These are phyloP conservation scores for Muscicapa adusta DNA, from an alignment of 2,113 vertebrate species.

Conservation along the genomic window DNA sequence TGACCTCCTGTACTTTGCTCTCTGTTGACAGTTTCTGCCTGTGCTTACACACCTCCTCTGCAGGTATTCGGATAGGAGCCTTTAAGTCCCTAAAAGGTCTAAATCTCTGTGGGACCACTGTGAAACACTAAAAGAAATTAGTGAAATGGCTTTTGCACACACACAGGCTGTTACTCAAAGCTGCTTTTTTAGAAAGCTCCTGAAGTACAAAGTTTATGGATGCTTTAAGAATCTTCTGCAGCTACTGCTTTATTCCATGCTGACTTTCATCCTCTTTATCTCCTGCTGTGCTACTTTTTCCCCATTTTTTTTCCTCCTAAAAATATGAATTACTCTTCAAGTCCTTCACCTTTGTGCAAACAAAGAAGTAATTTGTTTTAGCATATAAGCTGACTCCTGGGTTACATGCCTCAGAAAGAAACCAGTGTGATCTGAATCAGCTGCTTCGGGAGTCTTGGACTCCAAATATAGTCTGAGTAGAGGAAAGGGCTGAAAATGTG, in stretches of 20 bases:
- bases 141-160: background rate
- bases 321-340: background rate
- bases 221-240: background rate
- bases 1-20: background rate
- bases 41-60: background rate
- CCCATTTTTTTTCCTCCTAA: background rate
- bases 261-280: background rate
- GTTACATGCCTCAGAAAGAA: background rate
- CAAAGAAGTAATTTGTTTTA: constrained; percentile 10
- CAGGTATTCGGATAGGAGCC: background rate
- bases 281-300: background rate
- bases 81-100: background rate
- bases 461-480: background rate
- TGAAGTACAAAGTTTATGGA: background rate
- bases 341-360: constrained; percentile 24
- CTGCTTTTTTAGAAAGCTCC: background rate
- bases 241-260: background rate
- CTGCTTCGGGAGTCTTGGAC: background rate
- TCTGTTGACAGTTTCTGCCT: background rate
- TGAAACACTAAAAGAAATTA: background rate
- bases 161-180: background rate
- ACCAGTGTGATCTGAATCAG: background rate
- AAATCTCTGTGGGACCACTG: background rate
- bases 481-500: background rate
- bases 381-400: background rate